Base-by-base conservation (phyloP, 1,140 invertebrate genomes). In the Trichogramma pretiosum region DNA sequence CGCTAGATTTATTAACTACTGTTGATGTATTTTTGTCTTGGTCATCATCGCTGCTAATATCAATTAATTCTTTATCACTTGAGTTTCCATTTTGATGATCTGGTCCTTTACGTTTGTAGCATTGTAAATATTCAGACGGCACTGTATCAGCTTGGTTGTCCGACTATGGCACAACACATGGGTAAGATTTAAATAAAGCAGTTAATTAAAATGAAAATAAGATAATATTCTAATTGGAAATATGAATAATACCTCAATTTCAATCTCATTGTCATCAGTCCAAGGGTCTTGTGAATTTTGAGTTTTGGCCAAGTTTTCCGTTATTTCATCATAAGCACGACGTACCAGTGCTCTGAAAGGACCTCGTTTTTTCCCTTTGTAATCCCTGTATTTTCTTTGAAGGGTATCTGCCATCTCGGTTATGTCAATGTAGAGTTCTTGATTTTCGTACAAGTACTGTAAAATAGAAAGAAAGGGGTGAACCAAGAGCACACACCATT, bases 371-470 rank as follows among this genome's bases (percentile, higher is more conserved):
- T 77, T 82, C 58, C 75, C 77, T 38, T 72, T 74, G 65, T 87
- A 87, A 55, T 87, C 83, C 16, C 76, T 74, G 64, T 82, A 85
- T 55, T 76, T 76, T 58, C 74, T 77, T 71, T 82, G 81, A 23
- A 87, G 72, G 54, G 77, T 73, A 60, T 81, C 79, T 54, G 82
- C 80, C 82, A 87, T 85, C 61, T 80, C 77, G 55, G 78, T 77
- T 23, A 85, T 77, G 75, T 85, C 81, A 43, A 86, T 76, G 55
- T 79, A 84, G 2, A 79, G 78, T 52, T 82, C 78, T 51, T 82
- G 79, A 67, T 83, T 82, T 56, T 83, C 81, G 48, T 79, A 79
- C 33, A 85, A 71, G 61, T 84, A 84, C 73, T 83, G 79, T 45
- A 83, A 77, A 28, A 7, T 28, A 11, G 11, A 28, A 28, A n/a